phyloP scores from a whole-genome alignment of 2,113 vertebrate species.

The Redunca redunca region DNA sequence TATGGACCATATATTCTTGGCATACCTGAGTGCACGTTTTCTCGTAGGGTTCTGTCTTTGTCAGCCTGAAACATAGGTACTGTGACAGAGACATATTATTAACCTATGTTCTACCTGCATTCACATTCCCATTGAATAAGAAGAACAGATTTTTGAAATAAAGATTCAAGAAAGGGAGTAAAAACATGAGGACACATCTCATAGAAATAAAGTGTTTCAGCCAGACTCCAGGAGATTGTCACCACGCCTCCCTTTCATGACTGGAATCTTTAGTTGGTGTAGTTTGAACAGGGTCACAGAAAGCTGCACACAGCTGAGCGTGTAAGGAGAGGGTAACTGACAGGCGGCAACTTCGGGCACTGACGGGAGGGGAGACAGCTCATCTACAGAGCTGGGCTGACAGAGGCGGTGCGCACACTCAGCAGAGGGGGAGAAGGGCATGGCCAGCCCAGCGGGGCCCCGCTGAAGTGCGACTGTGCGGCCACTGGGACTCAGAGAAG shows the following conservation, averaged over 20 bases:
- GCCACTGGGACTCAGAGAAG: not conserved
- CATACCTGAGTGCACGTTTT: not conserved
- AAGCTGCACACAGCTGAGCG: not conserved
- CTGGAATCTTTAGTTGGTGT: not conserved
- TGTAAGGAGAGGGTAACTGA: not conserved
- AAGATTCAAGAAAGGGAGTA: not conserved
- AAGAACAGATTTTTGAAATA: not conserved
- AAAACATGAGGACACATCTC: not conserved
- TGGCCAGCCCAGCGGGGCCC: not conserved
- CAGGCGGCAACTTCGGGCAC: not conserved
- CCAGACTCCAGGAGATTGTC: not conserved
- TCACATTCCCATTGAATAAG: not conserved
- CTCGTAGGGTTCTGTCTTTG: not conserved
- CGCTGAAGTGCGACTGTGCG: too few relatives aligned
- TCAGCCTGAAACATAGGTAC: not conserved
- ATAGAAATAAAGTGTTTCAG: not conserved
- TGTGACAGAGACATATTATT: not conserved
- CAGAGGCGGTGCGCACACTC: not conserved
- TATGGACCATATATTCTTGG: not conserved
- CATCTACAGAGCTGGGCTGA: not conserved
- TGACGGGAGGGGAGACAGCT: not conserved
- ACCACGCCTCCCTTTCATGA: not conserved
- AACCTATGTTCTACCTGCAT: not conserved
- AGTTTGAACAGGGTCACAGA: not conserved
- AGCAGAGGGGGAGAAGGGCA: not conserved